Base-by-base conservation (phyloP, 2,113 vertebrate species). In the Meleagris gallopavo region DNA sequence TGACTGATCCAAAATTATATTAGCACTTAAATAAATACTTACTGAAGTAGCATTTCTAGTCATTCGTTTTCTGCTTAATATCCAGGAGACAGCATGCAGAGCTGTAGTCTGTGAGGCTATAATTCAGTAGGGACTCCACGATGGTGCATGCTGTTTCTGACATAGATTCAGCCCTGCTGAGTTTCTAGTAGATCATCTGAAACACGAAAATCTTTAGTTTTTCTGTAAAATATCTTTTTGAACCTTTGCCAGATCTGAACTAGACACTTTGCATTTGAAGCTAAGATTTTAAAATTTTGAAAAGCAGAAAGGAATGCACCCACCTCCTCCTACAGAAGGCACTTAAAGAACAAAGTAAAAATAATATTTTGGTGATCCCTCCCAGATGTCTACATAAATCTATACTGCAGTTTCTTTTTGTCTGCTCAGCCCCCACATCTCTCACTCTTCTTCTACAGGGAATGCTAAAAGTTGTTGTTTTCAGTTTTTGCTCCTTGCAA, bases 211-310 rank as follows among this genome's bases (percentile, higher is more conserved):
- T 65, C 69, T 50, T 94, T 71, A 43, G 11, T 3, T 86, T 89
- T 82, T 80, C 66, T 45, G 70, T 89, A 88, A 89, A 96, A 92
- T 82, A 70, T 77, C 83, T 86, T 89, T 96, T 89, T 93, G 40
- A 93, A 58, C 10, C 38, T 72, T 93, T 95, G 66, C 81, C 75
- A 95, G 94, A 94, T 32, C 3, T 8, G 30, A 86, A 5, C 17
- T 40, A 3, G 0, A 6, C 30, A 40, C 92, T 92, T 93, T 96
- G 72, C 85, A 85, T 92, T 89, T 79, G 96, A 92, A 95, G 13
- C 36, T 82, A 92, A 19, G 82, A 90, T 86, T 96, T 93, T 80
- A 92, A 96, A 96, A 95, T 91, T 50, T 32, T 21, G 52, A 86
- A 89, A 76, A 94, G 71, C 54, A 90, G 29, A 71, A 81, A 62